phyloP scores from a whole-genome alignment of 2,888 invertebrate genomes.

The Amorpha juglandis region DNA sequence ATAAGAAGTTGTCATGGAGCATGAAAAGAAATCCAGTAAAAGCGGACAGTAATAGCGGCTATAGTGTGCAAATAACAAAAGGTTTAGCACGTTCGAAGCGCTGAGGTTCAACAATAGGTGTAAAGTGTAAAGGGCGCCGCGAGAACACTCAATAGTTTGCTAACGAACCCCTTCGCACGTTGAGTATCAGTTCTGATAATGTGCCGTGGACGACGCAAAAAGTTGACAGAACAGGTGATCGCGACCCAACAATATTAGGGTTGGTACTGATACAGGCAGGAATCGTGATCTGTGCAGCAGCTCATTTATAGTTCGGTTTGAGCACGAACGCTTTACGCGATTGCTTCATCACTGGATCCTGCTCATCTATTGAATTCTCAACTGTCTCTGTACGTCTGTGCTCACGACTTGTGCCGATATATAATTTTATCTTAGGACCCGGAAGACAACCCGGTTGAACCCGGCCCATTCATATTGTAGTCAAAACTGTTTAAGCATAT shows the following conservation, averaged over 20 bases:
- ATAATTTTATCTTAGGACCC: too few species aligned
- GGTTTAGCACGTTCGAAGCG: slow-evolving; percentile 43
- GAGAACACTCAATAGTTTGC: slow-evolving; percentile 45
- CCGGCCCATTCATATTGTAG: too few species aligned
- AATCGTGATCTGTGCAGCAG: too few species aligned
- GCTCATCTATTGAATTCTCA: too few species aligned
- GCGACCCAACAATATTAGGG: background rate
- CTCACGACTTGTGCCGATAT: too few species aligned
- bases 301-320: too few species aligned
- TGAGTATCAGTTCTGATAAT: slow-evolving; percentile 27
- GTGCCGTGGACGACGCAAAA: background rate
- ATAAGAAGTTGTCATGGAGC: background rate
- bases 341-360: too few species aligned
- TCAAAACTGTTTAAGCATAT: too few species aligned
- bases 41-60: background rate
- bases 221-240: slow-evolving; percentile 2
- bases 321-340: too few species aligned
- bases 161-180: slow-evolving; percentile 52
- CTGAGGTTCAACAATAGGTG: slow-evolving; percentile 41
- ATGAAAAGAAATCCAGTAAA: slow-evolving; percentile 6
- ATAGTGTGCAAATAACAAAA: slow-evolving; percentile 2
- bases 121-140: slow-evolving; percentile 40
- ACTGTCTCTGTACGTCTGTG: too few species aligned
- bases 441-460: too few species aligned
- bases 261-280: background rate